These are phyloP conservation scores for Ophioninae sp. DNA, from an alignment of 2,888 invertebrate genomes.

Conservation along the genomic window DNA sequence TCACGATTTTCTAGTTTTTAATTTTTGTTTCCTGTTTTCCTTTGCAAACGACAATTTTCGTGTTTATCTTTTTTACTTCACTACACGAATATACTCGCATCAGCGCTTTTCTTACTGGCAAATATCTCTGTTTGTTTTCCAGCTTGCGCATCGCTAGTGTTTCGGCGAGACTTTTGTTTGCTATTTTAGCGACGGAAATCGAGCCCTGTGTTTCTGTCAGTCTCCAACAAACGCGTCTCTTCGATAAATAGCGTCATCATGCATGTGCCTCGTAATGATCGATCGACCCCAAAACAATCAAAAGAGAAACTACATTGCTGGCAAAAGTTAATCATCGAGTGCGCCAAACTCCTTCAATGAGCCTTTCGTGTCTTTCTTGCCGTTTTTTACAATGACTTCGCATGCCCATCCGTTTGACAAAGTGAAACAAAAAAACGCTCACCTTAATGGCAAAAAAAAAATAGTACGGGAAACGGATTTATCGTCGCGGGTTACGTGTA, in stretches of 20 bases:
- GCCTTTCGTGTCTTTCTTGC: conserved; percentile 16
- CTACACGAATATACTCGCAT: conserved; percentile 8
- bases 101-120: conserved; percentile 45
- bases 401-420: conserved; percentile 47
- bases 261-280: neutral
- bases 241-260: conserved; percentile 1
- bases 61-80: conserved; percentile 1
- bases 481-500: conserved; percentile 56
- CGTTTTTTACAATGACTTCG: conserved; percentile 52
- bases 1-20: neutral
- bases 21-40: conserved; percentile 42
- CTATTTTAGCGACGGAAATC: conserved; percentile 46
- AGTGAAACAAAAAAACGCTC: conserved; percentile 1
- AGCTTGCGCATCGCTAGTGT: conserved; percentile 59
- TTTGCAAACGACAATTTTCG: conserved; percentile 1
- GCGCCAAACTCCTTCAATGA: conserved; percentile 12
- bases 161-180: conserved; percentile 31
- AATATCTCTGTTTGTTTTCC: conserved; percentile 53
- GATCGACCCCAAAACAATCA: neutral
- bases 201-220: conserved; percentile 20
- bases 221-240: conserved; percentile 14
- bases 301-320: neutral
- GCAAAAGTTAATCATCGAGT: neutral
- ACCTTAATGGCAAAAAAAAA: conserved; percentile 27
- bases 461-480: conserved; percentile 47